Percentiles rank a stretch among this genome's conserved stretches.
phyloP scores from a whole-genome alignment of 2,113 vertebrate genomes.

The Geococcyx californianus region DNA sequence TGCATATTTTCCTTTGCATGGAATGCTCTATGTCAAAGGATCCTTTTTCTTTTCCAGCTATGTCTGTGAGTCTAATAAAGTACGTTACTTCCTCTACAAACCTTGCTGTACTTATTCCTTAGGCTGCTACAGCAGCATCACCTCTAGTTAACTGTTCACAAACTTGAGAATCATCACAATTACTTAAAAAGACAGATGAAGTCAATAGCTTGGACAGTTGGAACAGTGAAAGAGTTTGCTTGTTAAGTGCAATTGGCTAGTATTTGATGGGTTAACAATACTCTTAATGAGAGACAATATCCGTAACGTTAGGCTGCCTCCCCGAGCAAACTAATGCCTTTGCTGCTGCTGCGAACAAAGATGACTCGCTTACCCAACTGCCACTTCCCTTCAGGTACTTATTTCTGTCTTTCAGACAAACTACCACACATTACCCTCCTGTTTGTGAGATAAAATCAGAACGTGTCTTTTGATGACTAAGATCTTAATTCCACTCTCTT shows the following conservation, averaged over 20 bases:
- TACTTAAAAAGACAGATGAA: background rate
- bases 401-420: background rate
- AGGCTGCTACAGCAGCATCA: background rate
- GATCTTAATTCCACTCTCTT: background rate
- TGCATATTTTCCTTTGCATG: background rate
- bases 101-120: background rate
- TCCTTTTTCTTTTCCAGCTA: background rate
- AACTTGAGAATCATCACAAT: background rate
- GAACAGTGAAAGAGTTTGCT: background rate
- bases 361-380: background rate
- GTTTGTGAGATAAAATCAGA: background rate
- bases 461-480: background rate
- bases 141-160: too few species aligned
- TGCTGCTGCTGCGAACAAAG: fast-evolving
- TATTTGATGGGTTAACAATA: background rate
- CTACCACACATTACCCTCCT: background rate
- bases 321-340: background rate
- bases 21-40: background rate
- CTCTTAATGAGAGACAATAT: background rate
- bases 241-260: background rate
- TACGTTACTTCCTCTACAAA: background rate
- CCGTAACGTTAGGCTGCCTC: background rate
- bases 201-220: background rate
- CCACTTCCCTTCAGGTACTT: background rate
- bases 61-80: background rate